Evolutionary conservation across 2,888 invertebrate species (phyloP), one percentile per base, ranked within the genome.

Genomic region (Eulithis prunata): DNA sequence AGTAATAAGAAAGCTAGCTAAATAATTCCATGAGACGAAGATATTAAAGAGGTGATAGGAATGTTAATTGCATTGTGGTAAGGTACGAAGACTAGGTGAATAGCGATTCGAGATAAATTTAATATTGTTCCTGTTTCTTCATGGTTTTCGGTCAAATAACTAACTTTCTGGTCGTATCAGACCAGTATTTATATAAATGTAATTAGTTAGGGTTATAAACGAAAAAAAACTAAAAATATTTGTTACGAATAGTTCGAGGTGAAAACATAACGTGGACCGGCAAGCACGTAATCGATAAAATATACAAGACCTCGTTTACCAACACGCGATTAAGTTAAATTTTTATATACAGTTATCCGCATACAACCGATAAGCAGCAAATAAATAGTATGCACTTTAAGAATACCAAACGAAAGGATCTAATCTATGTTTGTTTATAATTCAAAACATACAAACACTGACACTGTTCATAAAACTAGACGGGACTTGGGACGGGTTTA

Each of bases 401-500:
- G 76, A 75, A 75, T 72, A 54, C n/a, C 68, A 73, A 62, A 75
- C 70, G 74, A 21, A 75, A 76, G 77, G 69, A 60, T 71, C 5
- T 41, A 41, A 41, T 41, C 53, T 60, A 66, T 61, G 61, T 61
- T 54, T 58, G 21, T 43, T 49, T 43, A 62, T 46, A 47, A 21
- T 46, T 12, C 10, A 4, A 38, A 68, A 61, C 61, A 58, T 68
- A 68, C 61, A 68, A 77, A 73, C 83, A 84, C 84, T 81, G 68
- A 71, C 78, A 80, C 79, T 80, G 74, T 72, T 79, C 32, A 52
- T 81, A 74, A 76, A 74, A 74, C 82, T 77, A 73, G 81, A 85
- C 83, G 47, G 56, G 36, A 83, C 71, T 79, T 73, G 75, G 89
- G 89, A 88, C 89, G 88, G 89, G 80, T 74, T 62, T 72, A 52